Percentiles rank a stretch among this genome's conserved stretches.
Conservation (phyloP, 2,888 invertebrate species). For the Zaprionus bogoriensis region DNA sequence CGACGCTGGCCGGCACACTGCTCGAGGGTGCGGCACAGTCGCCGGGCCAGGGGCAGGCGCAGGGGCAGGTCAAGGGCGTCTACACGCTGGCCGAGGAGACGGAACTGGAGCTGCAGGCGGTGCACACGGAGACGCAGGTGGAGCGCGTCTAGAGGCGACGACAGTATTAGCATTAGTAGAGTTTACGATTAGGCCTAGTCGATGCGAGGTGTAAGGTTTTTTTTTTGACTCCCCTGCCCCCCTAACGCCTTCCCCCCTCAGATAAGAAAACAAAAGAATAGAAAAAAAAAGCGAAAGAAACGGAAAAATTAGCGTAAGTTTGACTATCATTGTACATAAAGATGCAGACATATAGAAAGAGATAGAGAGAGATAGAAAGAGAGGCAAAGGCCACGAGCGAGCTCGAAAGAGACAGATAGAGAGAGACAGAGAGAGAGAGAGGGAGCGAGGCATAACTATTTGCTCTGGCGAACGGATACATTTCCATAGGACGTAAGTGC, state of each 20-base stretch:
- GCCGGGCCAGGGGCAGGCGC: not conserved
- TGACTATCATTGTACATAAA: slow-evolving; percentile 53
- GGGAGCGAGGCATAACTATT: too few relatives aligned
- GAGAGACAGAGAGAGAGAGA: not conserved
- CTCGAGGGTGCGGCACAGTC: slow-evolving; percentile 54
- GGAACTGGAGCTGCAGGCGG: slow-evolving; percentile 84
- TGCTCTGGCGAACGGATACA: slow-evolving; percentile 40
- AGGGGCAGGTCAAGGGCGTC: slow-evolving; percentile 82
- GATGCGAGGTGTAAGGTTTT: slow-evolving; percentile 32
- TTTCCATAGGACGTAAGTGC: slow-evolving; percentile 61
- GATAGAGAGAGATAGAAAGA: not conserved
- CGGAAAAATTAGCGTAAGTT: slow-evolving; percentile 37
- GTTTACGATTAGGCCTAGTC: slow-evolving; percentile 50
- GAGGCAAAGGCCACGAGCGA: not conserved
- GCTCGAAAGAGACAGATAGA: not conserved
- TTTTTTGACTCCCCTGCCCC: too few relatives aligned
- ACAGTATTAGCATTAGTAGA: slow-evolving; percentile 53
- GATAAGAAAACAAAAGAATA: slow-evolving; percentile 16
- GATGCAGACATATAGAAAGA: not conserved
- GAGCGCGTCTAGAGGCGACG: slow-evolving; percentile 63
- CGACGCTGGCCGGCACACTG: slow-evolving; percentile 62
- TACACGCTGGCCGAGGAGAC: slow-evolving; percentile 85
- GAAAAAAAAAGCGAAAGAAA: not conserved
- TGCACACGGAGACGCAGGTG: slow-evolving; percentile 79
- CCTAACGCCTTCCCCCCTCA: slow-evolving; percentile 19